A percentile compares a stretch with the other conserved stretches of the same genome.
Conservation (phyloP, 2,888 invertebrate genomes). For the Acrobasis consociella region DNA sequence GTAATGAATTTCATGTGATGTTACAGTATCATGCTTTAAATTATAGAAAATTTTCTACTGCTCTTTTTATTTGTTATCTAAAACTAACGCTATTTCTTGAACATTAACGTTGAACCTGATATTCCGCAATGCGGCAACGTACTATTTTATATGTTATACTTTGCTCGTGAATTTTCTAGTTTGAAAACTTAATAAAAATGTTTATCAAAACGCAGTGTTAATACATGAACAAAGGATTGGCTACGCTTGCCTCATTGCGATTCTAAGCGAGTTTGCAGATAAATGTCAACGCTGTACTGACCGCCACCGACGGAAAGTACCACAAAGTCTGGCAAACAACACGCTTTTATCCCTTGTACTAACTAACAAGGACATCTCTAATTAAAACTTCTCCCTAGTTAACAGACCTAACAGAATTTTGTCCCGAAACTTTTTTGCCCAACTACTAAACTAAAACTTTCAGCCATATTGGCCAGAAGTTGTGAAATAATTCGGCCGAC, state of each 20-base stretch:
- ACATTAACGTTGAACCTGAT: not conserved
- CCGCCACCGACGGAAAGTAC: not conserved
- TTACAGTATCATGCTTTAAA: no score
- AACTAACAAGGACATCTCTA: conserved; percentile 52
- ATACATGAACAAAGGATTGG: not conserved
- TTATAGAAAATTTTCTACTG: no score
- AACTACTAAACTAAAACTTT: conserved; percentile 32
- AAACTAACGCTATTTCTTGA: no score
- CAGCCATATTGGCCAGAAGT: conserved; percentile 17
- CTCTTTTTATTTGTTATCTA: no score
- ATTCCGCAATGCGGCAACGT: conserved; percentile 1
- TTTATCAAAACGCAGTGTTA: not conserved
- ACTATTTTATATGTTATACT: not conserved
- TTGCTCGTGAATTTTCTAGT: not conserved
- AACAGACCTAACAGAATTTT: conserved; percentile 38
- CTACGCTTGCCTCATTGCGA: conserved; percentile 11
- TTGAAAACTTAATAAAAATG: not conserved
- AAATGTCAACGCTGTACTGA: conserved; percentile 16
- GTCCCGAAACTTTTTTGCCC: conserved; percentile 44
- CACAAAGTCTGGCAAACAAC: conserved; percentile 39
- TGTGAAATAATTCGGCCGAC: conserved; percentile 7
- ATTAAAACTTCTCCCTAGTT: conserved; percentile 55
- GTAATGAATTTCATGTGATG: not conserved
- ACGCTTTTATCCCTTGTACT: conserved; percentile 33
- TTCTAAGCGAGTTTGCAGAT: conserved; percentile 12